Evolutionary conservation across 1,140 invertebrate species (phyloP).

Genomic region (Procambarus clarkii): DNA sequence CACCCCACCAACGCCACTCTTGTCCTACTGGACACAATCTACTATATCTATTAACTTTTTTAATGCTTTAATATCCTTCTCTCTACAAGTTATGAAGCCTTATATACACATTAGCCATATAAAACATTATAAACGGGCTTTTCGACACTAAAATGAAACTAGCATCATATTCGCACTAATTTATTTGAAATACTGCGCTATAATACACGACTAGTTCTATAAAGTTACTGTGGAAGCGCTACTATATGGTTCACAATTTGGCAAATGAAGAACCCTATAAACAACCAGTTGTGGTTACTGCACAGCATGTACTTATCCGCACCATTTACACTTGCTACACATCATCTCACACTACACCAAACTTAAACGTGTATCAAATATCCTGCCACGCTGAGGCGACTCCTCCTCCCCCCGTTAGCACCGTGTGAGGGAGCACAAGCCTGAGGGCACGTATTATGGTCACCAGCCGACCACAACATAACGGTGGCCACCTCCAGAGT

Average conservation of each 20-base stretch:
- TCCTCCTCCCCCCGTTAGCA: background rate
- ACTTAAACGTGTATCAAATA: background rate
- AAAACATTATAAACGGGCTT: constrained; percentile 19
- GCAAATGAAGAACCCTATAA: constrained; percentile 34
- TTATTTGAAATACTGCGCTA: constrained; percentile 57
- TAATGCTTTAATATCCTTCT: background rate
- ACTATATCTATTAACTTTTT: background rate
- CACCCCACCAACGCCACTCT: constrained; percentile 17
- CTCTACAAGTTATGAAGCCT: background rate
- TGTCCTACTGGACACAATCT: background rate
- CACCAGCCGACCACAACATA: too few relatives aligned
- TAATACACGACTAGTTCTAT: constrained; percentile 49
- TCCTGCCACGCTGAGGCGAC: background rate
- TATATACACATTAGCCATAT: background rate
- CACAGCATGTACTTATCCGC: constrained; percentile 3
- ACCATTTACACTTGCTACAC: constrained; percentile 16
- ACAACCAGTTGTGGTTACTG: constrained; percentile 23
- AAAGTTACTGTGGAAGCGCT: constrained; percentile 52
- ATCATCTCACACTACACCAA: background rate
- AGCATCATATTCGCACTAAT: constrained; percentile 51
- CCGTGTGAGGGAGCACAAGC: background rate
- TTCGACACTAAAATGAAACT: constrained; percentile 39
- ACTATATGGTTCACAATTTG: constrained; percentile 58
- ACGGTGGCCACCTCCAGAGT: background rate
- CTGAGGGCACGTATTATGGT: too few relatives aligned